Percentiles rank a stretch among this genome's conserved stretches.
Evolutionary conservation across 2,888 invertebrate genomes (phyloP).

Genomic region (Ochlodes sylvanus): DNA sequence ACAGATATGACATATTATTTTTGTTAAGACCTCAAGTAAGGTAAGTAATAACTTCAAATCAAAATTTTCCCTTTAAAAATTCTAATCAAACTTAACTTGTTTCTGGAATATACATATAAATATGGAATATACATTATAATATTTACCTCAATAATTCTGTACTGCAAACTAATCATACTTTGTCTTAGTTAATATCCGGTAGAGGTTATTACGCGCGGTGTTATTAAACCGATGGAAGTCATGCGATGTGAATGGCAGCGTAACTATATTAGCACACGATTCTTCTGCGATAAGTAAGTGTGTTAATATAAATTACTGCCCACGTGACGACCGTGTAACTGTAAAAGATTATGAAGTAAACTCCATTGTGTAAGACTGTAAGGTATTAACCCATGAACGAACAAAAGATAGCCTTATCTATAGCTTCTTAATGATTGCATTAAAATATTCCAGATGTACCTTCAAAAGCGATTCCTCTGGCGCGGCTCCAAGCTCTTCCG

Average conservation of each 20-base stretch:
- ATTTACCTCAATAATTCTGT: slow-evolving; percentile 4
- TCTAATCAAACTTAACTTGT: not conserved
- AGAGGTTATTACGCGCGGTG: slow-evolving; percentile 22
- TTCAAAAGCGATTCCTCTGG: slow-evolving; percentile 94
- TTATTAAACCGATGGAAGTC: slow-evolving; percentile 22
- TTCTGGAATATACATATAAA: not conserved
- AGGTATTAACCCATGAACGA: too few relatives aligned
- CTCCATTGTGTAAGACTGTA: too few relatives aligned
- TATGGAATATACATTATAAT: slow-evolving; percentile 1
- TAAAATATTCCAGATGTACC: slow-evolving; percentile 88
- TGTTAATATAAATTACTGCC: slow-evolving; percentile 19
- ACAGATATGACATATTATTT: too few relatives aligned
- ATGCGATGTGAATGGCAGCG: slow-evolving; percentile 35
- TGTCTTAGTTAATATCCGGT: slow-evolving; percentile 25
- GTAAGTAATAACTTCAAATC: too few relatives aligned
- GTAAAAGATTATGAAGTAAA: not conserved
- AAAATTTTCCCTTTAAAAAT: too few relatives aligned
- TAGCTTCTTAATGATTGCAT: not conserved
- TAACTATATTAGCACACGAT: slow-evolving; percentile 29
- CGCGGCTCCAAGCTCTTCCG: slow-evolving; percentile 91
- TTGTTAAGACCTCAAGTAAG: too few relatives aligned
- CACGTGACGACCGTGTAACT: not conserved
- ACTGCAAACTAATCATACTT: slow-evolving; percentile 6
- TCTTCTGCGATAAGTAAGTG: slow-evolving; percentile 20
- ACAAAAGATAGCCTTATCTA: too few relatives aligned